Evolutionary conservation across 2,888 invertebrate genomes (phyloP), one percentile per base, ranked within the genome.

Genomic region (Macrophya annulata): DNA sequence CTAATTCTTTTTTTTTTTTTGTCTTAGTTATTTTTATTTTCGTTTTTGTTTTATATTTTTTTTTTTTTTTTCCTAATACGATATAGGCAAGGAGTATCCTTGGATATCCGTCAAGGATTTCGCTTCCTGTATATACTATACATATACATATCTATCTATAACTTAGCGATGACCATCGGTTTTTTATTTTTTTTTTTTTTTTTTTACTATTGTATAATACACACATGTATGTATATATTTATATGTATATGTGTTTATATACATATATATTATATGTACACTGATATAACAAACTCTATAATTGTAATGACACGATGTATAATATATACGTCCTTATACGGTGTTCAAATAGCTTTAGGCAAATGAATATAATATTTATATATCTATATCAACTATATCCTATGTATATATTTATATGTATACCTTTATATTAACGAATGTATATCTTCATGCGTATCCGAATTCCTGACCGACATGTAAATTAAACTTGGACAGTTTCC

Each of bases 41-140:
- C 10, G n/a, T n/a, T n/a, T n/a, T n/a, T n/a, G n/a, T n/a, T n/a
- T n/a, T n/a, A 21, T 15, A 37, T 48, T 31, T 77, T 12, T 48
- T 51, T 31, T 12, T 31, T 51, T 17, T 17, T 55, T 55, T 15
- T 55, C 17, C 8, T 76, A 31, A 55, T 37, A 55, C 15, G 8
- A 77, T 15, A n/a, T n/a, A n/a, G n/a, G 17, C 5, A 48, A 25
- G 10, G 10, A 25, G 55, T 81, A 68, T 83, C 83, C 83, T 83
- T 83, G 83, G 83, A 51, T 55, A 55, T 74, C 81, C 83, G 48
- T 83, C 83, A 68, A 83, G 83, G 83, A 83, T 68, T 83, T 68
- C 21, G 43, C 21, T 62, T 81, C 62, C 81, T 62, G 40, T 45
- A 45, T 45, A 31, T 31, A 31, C 3, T 31, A 31, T 31, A 1